phyloP scores from a whole-genome alignment of 1,140 invertebrate species.

The Goniozus legneri region DNA sequence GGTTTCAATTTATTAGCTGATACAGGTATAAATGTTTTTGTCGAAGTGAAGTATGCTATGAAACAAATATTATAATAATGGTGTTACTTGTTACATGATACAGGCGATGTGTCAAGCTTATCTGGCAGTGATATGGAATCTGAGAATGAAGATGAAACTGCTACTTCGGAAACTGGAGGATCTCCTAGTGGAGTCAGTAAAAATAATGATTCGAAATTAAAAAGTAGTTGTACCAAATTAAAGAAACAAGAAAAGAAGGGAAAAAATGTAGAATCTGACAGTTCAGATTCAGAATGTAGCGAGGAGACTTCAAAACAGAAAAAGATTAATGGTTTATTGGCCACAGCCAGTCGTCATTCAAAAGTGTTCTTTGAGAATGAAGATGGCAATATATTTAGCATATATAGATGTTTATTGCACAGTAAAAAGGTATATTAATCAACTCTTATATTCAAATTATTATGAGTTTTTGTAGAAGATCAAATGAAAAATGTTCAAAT shows the following conservation, averaged over 20 bases:
- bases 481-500: too few relatives aligned
- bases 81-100: constrained; percentile 9
- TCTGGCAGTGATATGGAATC: constrained; percentile 69
- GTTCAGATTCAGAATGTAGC: constrained; percentile 34
- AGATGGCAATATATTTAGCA: constrained; percentile 65
- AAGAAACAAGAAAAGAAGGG: constrained; percentile 25
- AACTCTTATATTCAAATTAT: background rate
- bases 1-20: constrained; percentile 52
- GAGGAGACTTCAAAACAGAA: constrained; percentile 29
- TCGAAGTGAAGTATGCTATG: too few relatives aligned
- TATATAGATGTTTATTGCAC: constrained; percentile 69
- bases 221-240: constrained; percentile 16
- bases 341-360: constrained; percentile 60
- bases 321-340: constrained; percentile 43
- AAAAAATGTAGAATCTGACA: constrained; percentile 30
- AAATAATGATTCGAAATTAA: constrained; percentile 17
- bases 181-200: constrained; percentile 21
- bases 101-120: constrained; percentile 73
- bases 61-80: too few relatives aligned
- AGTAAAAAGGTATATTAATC: constrained; percentile 62
- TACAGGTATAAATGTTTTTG: constrained; percentile 31
- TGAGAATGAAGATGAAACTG: constrained; percentile 55
- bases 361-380: constrained; percentile 72
- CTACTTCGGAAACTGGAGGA: constrained; percentile 51
- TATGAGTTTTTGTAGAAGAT: background rate